Conservation (phyloP, 2,113 vertebrate species). For the Phoenicopterus ruber region DNA sequence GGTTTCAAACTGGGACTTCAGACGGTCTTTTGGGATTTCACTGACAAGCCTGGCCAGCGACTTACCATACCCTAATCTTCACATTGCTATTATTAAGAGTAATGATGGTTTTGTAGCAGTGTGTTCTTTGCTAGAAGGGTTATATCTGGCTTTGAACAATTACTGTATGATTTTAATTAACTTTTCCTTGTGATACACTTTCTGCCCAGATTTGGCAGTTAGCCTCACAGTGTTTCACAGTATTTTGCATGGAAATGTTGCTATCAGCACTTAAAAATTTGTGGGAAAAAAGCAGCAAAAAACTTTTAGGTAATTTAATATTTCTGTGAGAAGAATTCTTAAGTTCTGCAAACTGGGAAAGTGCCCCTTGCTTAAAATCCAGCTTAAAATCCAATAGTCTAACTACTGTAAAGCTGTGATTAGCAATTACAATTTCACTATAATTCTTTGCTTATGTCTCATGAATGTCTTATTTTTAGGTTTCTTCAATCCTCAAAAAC, state of each 20-base stretch:
- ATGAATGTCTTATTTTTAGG: not conserved
- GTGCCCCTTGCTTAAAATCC: not conserved
- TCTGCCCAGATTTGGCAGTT: not conserved
- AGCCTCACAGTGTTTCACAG: not conserved
- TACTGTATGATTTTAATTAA: not conserved
- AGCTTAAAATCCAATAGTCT: not conserved
- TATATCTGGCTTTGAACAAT: not conserved
- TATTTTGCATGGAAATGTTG: not conserved
- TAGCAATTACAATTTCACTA: not conserved
- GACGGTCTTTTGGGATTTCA: not conserved
- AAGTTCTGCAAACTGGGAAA: not conserved
- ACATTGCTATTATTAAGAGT: not conserved
- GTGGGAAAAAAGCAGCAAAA: not conserved
- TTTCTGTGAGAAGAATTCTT: not conserved
- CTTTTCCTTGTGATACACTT: not conserved
- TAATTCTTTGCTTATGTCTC: not conserved
- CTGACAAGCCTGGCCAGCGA: not conserved
- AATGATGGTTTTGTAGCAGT: not conserved
- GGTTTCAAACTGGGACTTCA: not conserved
- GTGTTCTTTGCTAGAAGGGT: not conserved
- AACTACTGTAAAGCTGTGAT: not conserved
- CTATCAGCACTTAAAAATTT: not conserved
- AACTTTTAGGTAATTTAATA: not conserved
- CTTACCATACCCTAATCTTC: not conserved
- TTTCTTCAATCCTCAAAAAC: not conserved